Evolutionary conservation across 2,797 vertebrate genomes (phyloP).

Genomic region (Taenioides sp.): DNA sequence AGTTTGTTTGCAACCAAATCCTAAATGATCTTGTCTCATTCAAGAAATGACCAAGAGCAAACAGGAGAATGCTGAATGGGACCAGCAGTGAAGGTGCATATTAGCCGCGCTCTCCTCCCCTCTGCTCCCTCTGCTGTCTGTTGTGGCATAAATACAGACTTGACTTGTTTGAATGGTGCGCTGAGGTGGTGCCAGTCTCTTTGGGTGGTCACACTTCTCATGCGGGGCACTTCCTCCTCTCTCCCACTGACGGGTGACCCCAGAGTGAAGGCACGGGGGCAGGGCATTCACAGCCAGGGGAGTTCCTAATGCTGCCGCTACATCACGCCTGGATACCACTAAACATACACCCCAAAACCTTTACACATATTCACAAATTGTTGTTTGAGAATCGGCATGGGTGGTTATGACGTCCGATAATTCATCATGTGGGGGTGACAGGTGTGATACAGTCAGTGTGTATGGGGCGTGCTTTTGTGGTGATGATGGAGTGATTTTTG

Average conservation of each 20-base stretch:
- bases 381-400: constrained; percentile 52
- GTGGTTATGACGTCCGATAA: constrained; percentile 55
- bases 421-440: constrained; percentile 55
- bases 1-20: not conserved
- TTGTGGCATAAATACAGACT: constrained; percentile 63
- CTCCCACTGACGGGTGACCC: constrained; percentile 84
- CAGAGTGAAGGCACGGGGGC: constrained; percentile 78
- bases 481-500: constrained; percentile 46
- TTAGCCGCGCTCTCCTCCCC: not conserved
- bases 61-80: not conserved
- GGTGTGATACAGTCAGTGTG: constrained; percentile 22
- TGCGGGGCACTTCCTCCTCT: constrained; percentile 76
- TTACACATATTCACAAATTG: constrained; percentile 42
- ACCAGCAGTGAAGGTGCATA: not conserved
- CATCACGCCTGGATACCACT: constrained; percentile 77
- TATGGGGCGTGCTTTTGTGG: constrained; percentile 37
- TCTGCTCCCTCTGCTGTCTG: constrained; percentile 6
- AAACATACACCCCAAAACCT: constrained; percentile 42
- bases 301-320: constrained; percentile 79
- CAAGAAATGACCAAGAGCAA: not conserved
- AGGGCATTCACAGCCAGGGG: constrained; percentile 72
- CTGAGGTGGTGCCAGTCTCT: constrained; percentile 71
- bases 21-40: constrained; percentile 1
- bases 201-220: constrained; percentile 83
- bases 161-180: constrained; percentile 65